Evolutionary conservation across 2,113 vertebrate species (phyloP), one percentile per base, ranked within the genome.

Genomic region (Colius striatus): DNA sequence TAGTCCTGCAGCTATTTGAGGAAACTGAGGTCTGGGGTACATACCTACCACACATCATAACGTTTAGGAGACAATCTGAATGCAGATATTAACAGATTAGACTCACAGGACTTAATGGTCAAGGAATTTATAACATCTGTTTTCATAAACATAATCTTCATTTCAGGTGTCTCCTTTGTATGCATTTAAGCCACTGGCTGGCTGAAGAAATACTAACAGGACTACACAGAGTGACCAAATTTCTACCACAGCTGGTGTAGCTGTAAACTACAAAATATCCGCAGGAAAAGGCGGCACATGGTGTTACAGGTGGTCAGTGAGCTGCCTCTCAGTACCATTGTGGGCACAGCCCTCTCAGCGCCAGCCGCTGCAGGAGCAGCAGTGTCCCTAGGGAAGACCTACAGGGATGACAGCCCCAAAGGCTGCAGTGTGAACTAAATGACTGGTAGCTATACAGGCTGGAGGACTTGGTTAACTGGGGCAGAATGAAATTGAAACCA

Each of bases 401-500:
- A 41, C 16, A 45, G 18, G 55, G 78, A 77, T 12, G 11, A 48
- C 27, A 95, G 3, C 20, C 50, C 66, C 48, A 57, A 82, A 87
- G 65, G 66, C 58, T 90, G 88, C 15, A 4, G 4, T 18, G 53
- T 19, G 51, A 92, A 65, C 53, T 55, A 58, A 79, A 13, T 30
- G 47, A 62, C 61, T 87, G 20, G 77, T 85, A 89, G 66, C 73
- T 87, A 73, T 10, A 5, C 47, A 79, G 29, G 87, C 36, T 51
- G 38, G 45, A 85, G 26, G 41, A 79, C 57, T 83, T 91, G 72
- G 55, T 79, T 94, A 95, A 90, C 38, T 93, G 30, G 76, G 86
- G 75, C 48, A 95, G 88, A 97, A 97, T 83, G 93, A 93, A 95
- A 84, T 87, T 72, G 71, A 93, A 96, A 90, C n/a, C 22, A 91